A percentile compares a stretch with the other conserved stretches of the same genome.
These are phyloP conservation scores for Callopanchax toddi DNA, from an alignment of 2,113 vertebrate genomes.

Conservation along the genomic window DNA sequence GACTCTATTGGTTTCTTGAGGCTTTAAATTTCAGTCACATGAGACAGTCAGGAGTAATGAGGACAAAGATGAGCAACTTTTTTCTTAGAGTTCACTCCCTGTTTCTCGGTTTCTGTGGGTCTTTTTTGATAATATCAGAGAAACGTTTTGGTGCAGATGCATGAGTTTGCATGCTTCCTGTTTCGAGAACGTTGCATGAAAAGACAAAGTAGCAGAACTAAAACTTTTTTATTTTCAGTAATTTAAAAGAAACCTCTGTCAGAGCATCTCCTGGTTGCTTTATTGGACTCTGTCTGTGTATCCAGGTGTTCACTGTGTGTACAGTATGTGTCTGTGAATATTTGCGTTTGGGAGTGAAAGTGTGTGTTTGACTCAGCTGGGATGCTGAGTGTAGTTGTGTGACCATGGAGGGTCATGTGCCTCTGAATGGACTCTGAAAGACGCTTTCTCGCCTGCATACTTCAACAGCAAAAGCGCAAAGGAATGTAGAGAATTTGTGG, in stretches of 20 bases:
- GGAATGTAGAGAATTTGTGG: slow-evolving; percentile 55
- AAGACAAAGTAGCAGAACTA: neutral
- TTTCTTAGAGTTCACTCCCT: neutral
- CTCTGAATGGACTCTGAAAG: slow-evolving; percentile 43
- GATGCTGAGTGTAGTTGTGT: slow-evolving; percentile 33
- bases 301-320: slow-evolving; percentile 24
- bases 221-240: too few relatives aligned
- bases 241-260: neutral
- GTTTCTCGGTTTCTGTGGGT: slow-evolving; percentile 4
- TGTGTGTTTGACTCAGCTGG: slow-evolving; percentile 58
- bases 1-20: neutral
- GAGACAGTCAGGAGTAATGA: slow-evolving; percentile 12
- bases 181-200: too few relatives aligned
- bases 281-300: slow-evolving; percentile 12
- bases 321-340: slow-evolving; percentile 43
- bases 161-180: neutral
- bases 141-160: neutral
- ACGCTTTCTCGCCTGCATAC: slow-evolving; percentile 27
- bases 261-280: slow-evolving; percentile 4
- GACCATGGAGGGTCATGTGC: slow-evolving; percentile 38
- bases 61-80: neutral
- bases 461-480: slow-evolving; percentile 36
- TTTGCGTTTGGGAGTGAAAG: slow-evolving; percentile 60
- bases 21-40: slow-evolving; percentile 31
- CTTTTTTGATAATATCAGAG: slow-evolving; percentile 10